phyloP scores from a whole-genome alignment of 1,140 invertebrate genomes.

The Proales similis region DNA sequence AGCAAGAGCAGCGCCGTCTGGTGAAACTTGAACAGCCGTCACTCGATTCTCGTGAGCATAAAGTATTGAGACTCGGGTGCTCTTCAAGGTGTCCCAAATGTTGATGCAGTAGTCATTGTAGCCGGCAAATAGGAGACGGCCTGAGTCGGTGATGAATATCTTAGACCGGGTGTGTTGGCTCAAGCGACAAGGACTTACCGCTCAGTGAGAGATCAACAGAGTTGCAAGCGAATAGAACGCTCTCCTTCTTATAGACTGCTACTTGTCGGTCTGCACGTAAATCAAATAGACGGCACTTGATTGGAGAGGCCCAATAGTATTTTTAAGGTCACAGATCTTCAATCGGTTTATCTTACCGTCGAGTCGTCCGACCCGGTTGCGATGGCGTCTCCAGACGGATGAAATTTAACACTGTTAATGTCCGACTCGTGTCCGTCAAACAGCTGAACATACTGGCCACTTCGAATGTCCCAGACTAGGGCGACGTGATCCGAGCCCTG shows the following conservation, averaged over 20 bases:
- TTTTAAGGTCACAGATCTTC: neutral
- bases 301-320: constrained; percentile 40
- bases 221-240: constrained; percentile 95
- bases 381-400: constrained; percentile 97
- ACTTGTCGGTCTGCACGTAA: constrained; percentile 94
- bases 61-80: constrained; percentile 74
- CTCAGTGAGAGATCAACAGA: constrained; percentile 94
- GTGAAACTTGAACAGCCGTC: constrained; percentile 83
- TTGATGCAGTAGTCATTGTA: constrained; percentile 98
- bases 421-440: constrained; percentile 98
- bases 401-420: constrained; percentile 94
- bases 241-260: constrained; percentile 89
- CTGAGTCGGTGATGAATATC: no score
- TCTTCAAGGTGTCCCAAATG: constrained; percentile 96
- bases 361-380: constrained; percentile 96
- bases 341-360: constrained; percentile 61
- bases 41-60: constrained; percentile 98
- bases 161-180: neutral
- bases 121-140: constrained; percentile 88
- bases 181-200: constrained; percentile 64
- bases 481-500: constrained; percentile 92
- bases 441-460: constrained; percentile 91
- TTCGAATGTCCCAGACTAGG: constrained; percentile 97
- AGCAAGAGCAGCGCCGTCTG: constrained; percentile 91
- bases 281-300: constrained; percentile 89